Evolutionary conservation across 2,797 vertebrate genomes (phyloP).

Genomic region (Halcyon chelicuti): DNA sequence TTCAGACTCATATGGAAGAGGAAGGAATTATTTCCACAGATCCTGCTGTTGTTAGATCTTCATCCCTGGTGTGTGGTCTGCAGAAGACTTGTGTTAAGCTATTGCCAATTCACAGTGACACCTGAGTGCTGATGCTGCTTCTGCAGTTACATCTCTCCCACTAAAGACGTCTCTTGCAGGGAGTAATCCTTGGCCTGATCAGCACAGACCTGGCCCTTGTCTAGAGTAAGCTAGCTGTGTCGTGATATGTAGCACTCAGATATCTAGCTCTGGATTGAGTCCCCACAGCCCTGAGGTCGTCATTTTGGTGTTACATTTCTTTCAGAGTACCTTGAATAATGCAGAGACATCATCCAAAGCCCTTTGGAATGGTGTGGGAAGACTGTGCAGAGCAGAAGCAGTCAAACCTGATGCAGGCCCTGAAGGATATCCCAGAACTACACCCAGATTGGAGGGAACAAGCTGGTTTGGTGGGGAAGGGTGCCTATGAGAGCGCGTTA

Average conservation of each 20-base stretch:
- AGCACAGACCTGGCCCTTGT: neutral
- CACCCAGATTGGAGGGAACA: neutral
- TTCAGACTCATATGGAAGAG: neutral
- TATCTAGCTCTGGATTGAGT: neutral
- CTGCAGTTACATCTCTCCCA: neutral
- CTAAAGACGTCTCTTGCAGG: neutral
- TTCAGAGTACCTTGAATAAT: neutral
- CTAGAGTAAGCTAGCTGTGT: neutral
- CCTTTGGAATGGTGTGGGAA: neutral
- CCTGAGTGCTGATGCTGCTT: neutral
- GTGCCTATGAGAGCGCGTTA: neutral
- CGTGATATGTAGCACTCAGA: neutral
- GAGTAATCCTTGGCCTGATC: neutral
- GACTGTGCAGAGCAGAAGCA: neutral
- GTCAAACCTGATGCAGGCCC: neutral
- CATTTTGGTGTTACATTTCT: neutral
- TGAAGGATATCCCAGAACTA: neutral
- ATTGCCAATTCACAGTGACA: neutral
- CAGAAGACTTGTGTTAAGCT: neutral
- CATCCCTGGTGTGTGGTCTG: neutral
- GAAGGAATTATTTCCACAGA: neutral
- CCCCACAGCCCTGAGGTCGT: accelerated
- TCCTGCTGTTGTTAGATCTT: neutral
- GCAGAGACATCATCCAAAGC: accelerated
- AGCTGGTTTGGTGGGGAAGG: neutral